phyloP scores from a whole-genome alignment of 2,113 vertebrate genomes.

The Zootoca vivipara region DNA sequence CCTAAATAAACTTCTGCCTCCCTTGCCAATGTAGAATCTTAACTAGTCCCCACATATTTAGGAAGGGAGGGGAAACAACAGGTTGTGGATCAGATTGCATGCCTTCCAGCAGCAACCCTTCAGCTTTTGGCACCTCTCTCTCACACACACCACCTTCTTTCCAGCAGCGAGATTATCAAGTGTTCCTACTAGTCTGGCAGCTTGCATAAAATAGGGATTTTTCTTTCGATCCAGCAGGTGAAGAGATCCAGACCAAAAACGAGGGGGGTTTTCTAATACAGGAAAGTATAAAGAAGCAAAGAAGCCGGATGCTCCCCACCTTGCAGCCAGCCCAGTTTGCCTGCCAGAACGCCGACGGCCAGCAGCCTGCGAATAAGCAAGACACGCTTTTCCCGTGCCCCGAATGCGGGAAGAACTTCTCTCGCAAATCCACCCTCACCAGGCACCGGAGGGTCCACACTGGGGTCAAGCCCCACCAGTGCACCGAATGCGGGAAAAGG shows the following conservation, averaged over 20 bases:
- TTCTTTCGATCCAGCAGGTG: conserved; percentile 8
- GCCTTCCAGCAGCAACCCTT: not conserved
- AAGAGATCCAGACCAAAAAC: conserved; percentile 19
- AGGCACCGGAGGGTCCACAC: conserved; percentile 55
- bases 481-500: conserved; percentile 79
- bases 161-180: not conserved
- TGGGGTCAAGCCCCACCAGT: conserved; percentile 73
- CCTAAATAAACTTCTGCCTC: not conserved
- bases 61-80: not conserved
- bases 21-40: not conserved
- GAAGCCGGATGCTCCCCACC: not conserved
- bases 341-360: conserved; percentile 33
- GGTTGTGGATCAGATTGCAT: not conserved
- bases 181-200: not conserved
- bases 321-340: not conserved
- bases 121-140: not conserved
- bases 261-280: conserved; percentile 10
- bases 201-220: not conserved
- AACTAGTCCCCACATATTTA: not conserved
- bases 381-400: conserved; percentile 35
- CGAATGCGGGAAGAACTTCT: conserved; percentile 41
- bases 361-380: conserved; percentile 35
- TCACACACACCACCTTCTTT: not conserved
- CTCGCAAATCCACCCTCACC: conserved; percentile 49
- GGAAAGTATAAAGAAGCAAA: conserved; percentile 12